A percentile compares a stretch with the other conserved stretches of the same genome.
Conservation (phyloP, 2,888 invertebrate species). For the Dryomyza anilis region DNA sequence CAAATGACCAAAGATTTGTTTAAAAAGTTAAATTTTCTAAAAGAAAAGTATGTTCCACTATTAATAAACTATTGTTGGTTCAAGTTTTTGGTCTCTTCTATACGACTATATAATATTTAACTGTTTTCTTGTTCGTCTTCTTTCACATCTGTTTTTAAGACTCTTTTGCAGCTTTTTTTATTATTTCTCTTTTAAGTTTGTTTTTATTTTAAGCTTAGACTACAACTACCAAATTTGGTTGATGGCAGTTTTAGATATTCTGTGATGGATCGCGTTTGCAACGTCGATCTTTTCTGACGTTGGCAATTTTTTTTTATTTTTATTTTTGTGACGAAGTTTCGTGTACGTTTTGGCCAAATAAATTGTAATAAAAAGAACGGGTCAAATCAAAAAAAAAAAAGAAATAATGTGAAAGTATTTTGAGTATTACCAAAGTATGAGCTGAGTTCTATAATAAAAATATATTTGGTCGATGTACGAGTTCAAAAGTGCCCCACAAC, state of each 20-base stretch:
- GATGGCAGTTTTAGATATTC: conserved; percentile 29
- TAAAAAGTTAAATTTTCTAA: too few species aligned
- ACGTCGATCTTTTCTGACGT: background rate
- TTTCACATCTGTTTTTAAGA: background rate
- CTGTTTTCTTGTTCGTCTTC: background rate
- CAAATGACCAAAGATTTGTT: too few species aligned
- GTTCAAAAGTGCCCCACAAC: background rate
- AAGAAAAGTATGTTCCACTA: too few species aligned
- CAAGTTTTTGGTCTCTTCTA: background rate
- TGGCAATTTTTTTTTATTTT: background rate
- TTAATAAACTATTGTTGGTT: too few species aligned
- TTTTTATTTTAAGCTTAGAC: conserved; percentile 26
- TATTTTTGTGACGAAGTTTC: background rate
- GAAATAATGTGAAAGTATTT: background rate
- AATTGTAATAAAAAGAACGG: too few species aligned
- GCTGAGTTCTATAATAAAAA: background rate
- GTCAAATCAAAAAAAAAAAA: too few species aligned
- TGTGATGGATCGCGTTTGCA: background rate
- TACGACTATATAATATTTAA: background rate
- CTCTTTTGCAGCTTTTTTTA: background rate
- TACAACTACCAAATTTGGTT: conserved; percentile 28
- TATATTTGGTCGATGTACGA: background rate
- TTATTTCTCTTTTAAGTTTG: background rate
- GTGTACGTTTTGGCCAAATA: too few species aligned
- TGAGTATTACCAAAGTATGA: background rate